Base-by-base conservation (phyloP, 2,888 invertebrate species). In the Drosophila macrospina region DNA sequence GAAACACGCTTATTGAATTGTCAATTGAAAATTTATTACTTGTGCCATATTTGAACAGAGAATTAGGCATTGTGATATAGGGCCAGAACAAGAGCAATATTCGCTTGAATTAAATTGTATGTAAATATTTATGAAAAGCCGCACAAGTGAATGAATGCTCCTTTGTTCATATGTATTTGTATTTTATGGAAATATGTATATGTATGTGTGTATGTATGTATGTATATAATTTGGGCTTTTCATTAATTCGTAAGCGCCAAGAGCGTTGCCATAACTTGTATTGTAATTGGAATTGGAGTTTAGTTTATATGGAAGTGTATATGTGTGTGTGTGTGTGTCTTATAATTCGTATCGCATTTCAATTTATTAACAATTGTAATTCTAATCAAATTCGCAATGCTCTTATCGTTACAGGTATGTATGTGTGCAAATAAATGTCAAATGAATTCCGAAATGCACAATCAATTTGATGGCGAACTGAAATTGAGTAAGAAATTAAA, bases 401-500 rank as follows among this genome's bases (percentile, higher is more conserved):
- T 66, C 28, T 68, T 42, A 2, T 69, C 75, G 37, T 86, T 83
- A 2, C 81, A 83, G 87, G 82, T 83, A 68, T 61, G 85, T 61
- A n/a, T 65, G 15, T 70, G 70, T 44, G 20, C 51, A 64, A 51
- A 69, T 69, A 63, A 68, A 63, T 36, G 56, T 41, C 39, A 69
- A 78, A 68, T 72, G 44, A 61, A 52, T 44, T 52, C 63, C 51
- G 60, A 74, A 79, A 55, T 41, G 54, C 16, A 48, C 65, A 74
- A 64, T 67, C 60, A 65, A 71, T 80, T 76, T 54, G 50, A 60
- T 45, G 28, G 26, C 42, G 47, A 47, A 48, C 55, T 57, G 55
- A 69, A 74, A 74, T 74, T 72, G 84, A 80, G 86, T 80, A 82
- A 84, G 84, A 80, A 80, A 86, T 80, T 73, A 66, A 82, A 77